A percentile compares a stretch with the other conserved stretches of the same genome.
Evolutionary conservation across 2,797 vertebrate genomes (phyloP).

Genomic region (Eidolon dupreanum): DNA sequence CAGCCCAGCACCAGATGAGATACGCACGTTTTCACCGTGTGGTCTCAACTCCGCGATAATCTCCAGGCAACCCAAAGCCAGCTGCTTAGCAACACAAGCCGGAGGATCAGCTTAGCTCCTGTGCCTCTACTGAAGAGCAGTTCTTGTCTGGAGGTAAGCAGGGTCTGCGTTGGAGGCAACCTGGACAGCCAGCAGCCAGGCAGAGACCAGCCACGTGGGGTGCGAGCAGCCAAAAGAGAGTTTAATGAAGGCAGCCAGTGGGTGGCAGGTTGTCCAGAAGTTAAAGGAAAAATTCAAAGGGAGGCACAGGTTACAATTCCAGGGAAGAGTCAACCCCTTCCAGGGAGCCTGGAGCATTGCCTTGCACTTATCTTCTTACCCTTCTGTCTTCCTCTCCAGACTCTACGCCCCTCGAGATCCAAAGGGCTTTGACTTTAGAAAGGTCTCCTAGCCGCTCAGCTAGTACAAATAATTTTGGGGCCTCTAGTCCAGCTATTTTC

Average conservation of each 20-base stretch:
- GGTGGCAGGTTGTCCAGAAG: not conserved
- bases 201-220: not conserved
- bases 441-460: not conserved
- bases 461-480: not conserved
- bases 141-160: conserved; percentile 48
- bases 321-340: not conserved
- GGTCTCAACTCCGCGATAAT: conserved; percentile 75
- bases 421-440: not conserved
- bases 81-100: conserved; percentile 80
- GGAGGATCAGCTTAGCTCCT: conserved; percentile 37
- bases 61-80: conserved; percentile 69
- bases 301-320: not conserved
- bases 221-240: not conserved
- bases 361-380: not conserved
- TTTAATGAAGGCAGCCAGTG: not conserved
- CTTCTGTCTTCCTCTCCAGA: not conserved
- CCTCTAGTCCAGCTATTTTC: not conserved
- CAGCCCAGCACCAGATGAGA: conserved; percentile 43
- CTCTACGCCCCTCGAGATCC: not conserved
- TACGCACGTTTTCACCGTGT: conserved; percentile 7
- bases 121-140: conserved; percentile 68
- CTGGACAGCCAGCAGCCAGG: not conserved
- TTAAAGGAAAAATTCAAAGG: not conserved
- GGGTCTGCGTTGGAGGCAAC: not conserved
- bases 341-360: not conserved